Conservation (phyloP, 2,113 vertebrate genomes). For the Sminthopsis crassicaudata region DNA sequence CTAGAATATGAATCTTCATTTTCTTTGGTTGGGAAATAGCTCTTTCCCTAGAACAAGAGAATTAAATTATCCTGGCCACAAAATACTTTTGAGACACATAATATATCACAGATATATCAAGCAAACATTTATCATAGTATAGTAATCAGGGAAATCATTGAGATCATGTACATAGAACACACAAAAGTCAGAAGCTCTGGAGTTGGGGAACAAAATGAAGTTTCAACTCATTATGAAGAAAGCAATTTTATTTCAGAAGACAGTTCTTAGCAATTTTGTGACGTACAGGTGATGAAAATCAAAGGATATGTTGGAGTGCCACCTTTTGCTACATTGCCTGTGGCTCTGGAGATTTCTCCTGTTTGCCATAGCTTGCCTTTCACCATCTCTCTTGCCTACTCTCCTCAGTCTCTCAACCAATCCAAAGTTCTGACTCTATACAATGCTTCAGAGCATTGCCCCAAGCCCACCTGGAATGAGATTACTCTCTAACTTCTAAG, state of each 20-base stretch:
- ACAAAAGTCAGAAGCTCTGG: neutral
- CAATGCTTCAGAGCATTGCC: neutral
- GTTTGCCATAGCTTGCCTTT: neutral
- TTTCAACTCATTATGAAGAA: neutral
- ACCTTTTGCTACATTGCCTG: neutral
- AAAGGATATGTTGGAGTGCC: neutral
- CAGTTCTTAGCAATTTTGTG: neutral
- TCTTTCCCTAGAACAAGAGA: neutral
- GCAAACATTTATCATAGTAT: neutral
- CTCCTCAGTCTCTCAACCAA: neutral
- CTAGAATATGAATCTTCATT: neutral
- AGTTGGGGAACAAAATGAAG: neutral
- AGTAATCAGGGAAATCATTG: neutral
- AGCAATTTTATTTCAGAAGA: neutral
- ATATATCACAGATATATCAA: neutral
- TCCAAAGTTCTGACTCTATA: neutral
- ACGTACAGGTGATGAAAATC: neutral
- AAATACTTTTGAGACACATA: neutral
- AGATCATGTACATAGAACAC: neutral
- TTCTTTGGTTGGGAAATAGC: neutral
- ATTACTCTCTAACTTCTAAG: conserved; percentile 33
- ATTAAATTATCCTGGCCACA: neutral
- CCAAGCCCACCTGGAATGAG: neutral
- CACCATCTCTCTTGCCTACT: neutral
- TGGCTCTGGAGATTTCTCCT: neutral